These are phyloP conservation scores for Dicrostonyx torquatus DNA, from an alignment of 2,797 vertebrate genomes.

Conservation along the genomic window DNA sequence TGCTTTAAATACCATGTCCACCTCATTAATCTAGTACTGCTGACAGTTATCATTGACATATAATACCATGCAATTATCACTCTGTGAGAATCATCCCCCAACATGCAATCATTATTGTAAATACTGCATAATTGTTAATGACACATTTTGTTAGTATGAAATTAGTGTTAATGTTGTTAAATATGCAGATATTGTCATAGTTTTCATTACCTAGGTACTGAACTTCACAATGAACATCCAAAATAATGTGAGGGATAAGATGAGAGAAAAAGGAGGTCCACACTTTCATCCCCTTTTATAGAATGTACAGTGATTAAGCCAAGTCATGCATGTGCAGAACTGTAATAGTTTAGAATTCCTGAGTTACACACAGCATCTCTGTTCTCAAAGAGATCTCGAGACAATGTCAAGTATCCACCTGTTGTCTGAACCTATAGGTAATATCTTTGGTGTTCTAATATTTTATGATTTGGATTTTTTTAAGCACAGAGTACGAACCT, in stretches of 20 bases:
- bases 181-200: background rate
- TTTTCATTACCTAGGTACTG: background rate
- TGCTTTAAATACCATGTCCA: background rate
- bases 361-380: background rate
- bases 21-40: constrained; percentile 14
- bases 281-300: background rate
- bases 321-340: background rate
- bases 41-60: constrained; percentile 32
- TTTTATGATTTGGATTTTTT: background rate
- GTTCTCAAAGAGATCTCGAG: background rate
- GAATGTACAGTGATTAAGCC: background rate
- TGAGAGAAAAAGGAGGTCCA: background rate
- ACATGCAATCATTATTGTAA: background rate
- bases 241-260: background rate
- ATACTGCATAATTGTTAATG: background rate
- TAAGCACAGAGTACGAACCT: background rate
- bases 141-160: background rate
- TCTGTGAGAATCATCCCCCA: background rate
- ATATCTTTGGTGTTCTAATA: background rate
- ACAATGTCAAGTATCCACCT: background rate
- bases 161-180: background rate
- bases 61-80: background rate
- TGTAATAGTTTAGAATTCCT: background rate
- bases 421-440: background rate
- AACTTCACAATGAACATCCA: background rate